Percentiles rank a stretch among this genome's conserved stretches.
Evolutionary conservation across 2,113 vertebrate species (phyloP).

Genomic region (Echinops telfairi): DNA sequence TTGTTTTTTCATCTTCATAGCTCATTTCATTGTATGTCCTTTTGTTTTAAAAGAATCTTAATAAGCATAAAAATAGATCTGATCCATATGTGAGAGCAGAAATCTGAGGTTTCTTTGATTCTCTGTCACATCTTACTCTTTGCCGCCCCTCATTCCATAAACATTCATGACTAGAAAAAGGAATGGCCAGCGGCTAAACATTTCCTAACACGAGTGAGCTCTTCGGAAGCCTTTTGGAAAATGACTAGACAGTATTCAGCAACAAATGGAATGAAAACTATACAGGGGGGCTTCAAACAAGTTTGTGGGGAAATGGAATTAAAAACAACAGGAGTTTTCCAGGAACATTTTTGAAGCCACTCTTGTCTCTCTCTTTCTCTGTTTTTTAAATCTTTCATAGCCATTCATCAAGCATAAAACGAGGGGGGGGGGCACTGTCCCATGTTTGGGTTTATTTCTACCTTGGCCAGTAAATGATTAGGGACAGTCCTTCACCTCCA

Average conservation of each 20-base stretch:
- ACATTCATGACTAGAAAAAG: neutral
- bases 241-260: neutral
- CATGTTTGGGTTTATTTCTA: neutral
- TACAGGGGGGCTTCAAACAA: neutral
- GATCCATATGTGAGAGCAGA: constrained; percentile 46
- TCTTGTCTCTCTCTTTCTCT: neutral
- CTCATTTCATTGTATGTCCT: constrained; percentile 63
- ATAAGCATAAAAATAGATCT: constrained; percentile 63
- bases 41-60: constrained; percentile 69
- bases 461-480: neutral
- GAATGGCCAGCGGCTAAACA: constrained; percentile 32
- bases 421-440: neutral
- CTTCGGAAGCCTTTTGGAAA: constrained; percentile 47
- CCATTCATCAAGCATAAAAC: neutral
- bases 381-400: constrained; percentile 46
- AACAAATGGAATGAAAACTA: constrained; percentile 15
- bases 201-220: neutral
- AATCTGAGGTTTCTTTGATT: constrained; percentile 54
- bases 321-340: too few relatives aligned
- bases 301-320: too few relatives aligned
- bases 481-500: too few relatives aligned
- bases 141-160: neutral
- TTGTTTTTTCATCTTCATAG: constrained; percentile 25
- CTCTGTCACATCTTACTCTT: constrained; percentile 8
- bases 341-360: too few relatives aligned